phyloP scores from a whole-genome alignment of 2,888 invertebrate species.

The Apeira syringaria region DNA sequence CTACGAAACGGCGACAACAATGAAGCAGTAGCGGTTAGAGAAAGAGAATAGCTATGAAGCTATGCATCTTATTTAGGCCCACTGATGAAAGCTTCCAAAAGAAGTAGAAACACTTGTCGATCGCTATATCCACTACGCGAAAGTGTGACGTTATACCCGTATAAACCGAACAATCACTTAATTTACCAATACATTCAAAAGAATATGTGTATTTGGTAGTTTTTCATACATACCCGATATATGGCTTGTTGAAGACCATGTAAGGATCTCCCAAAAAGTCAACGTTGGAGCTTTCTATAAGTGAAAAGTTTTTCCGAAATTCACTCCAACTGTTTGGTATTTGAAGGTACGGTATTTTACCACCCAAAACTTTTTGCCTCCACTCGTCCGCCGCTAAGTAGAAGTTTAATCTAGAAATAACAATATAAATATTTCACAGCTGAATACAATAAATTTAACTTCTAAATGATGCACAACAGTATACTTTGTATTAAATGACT shows the following conservation, averaged over 20 bases:
- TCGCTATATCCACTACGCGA: too few relatives aligned
- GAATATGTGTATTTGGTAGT: constrained; percentile 4
- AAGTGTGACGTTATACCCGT: too few relatives aligned
- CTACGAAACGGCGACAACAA: too few relatives aligned
- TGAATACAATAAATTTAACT: too few relatives aligned
- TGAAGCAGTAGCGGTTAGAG: too few relatives aligned
- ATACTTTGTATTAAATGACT: too few relatives aligned
- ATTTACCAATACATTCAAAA: neutral
- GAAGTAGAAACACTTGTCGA: too few relatives aligned
- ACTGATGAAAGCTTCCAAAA: too few relatives aligned
- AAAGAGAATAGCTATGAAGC: too few relatives aligned
- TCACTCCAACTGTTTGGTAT: constrained; percentile 75
- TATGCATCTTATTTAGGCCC: too few relatives aligned
- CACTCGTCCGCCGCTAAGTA: constrained; percentile 82
- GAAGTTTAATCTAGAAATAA: constrained; percentile 73
- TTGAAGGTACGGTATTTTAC: constrained; percentile 56
- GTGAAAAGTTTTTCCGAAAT: constrained; percentile 72
- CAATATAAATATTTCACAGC: neutral
- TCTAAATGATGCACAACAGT: too few relatives aligned
- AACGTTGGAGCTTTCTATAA: constrained; percentile 66
- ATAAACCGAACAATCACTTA: too few relatives aligned
- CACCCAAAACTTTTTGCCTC: constrained; percentile 73
- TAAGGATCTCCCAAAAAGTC: constrained; percentile 80
- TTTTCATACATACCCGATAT: constrained; percentile 77
- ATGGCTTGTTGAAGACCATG: constrained; percentile 80